Base-by-base conservation (phyloP, 1,140 invertebrate species). In the Apis laboriosa region DNA sequence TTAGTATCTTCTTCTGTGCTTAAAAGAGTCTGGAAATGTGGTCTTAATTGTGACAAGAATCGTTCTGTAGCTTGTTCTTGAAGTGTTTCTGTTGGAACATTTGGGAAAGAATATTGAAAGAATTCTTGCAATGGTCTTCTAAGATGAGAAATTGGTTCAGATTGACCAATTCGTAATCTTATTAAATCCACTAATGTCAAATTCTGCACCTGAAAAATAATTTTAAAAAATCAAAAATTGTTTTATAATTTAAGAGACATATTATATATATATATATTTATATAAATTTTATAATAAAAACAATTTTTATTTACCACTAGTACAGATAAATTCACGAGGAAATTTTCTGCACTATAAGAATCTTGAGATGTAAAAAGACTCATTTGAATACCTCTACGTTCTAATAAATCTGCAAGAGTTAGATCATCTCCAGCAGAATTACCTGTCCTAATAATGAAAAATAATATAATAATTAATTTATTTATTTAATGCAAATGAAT, bases 51-150 rank as follows among this genome's bases (percentile, higher is more conserved):
- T n/a, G 85, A 73, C 12, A 93, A 70, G 7, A 93, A 13, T 76
- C 85, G 87, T 1, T 92, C 90, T 5, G 86, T 84, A 1, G 84
- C 83, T 73, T 85, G 88, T 21, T 90, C 85, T 24, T 87, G 86
- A 71, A 90, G 64, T 68, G 71, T 85, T 12, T 75, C 77, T 1
- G 84, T 76, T 9, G 87, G 63, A 28, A 87, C 19, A 21, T 86
- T 67, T 19, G 90, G 88, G 51, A 92, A 93, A 24, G 84, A 86
- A 19, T 79, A 61, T 34, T 86, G 86, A 1, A 93, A 80, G 43
- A 90, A 91, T 61, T 90, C 88, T 53, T 89, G 85, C 4, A 93
- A 24, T 34, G 90, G 89, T 67, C 85, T 82, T 49, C 92, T 86
- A 60, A 93, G 81, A 73, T 74, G 77, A 13, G 84, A 66, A 12